Evolutionary conservation across 2,113 vertebrate species (phyloP).

Genomic region (Cottus gobio): DNA sequence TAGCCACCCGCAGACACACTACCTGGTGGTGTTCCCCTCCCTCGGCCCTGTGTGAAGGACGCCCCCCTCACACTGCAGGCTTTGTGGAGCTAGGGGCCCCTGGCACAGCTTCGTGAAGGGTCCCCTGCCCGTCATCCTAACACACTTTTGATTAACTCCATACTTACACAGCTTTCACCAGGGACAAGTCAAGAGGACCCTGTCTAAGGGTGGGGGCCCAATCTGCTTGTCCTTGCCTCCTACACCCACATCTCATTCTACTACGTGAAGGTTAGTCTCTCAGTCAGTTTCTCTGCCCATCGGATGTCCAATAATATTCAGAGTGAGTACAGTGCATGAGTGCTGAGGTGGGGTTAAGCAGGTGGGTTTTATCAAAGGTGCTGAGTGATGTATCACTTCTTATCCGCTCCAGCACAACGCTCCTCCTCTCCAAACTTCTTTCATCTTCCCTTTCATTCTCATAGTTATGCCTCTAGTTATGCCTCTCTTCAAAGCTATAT

Average conservation of each 20-base stretch:
- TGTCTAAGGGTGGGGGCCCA: conserved; percentile 14
- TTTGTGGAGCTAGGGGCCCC: conserved; percentile 68
- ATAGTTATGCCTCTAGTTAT: neutral
- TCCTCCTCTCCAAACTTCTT: conserved; percentile 7
- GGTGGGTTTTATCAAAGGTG: conserved; percentile 48
- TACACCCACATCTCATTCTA: conserved; percentile 8
- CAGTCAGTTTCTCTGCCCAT: conserved; percentile 8
- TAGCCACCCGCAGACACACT: conserved; percentile 64
- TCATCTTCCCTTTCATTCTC: neutral
- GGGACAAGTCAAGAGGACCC: conserved; percentile 60
- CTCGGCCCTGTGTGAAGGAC: conserved; percentile 9
- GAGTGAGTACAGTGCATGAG: neutral
- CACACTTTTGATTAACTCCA: conserved; percentile 81
- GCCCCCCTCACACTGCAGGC: conserved; percentile 51
- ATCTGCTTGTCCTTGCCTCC: conserved; percentile 30
- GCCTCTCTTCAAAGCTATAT: conserved; percentile 6
- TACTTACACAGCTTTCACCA: conserved; percentile 63
- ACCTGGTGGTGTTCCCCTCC: conserved; percentile 9
- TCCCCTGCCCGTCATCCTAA: conserved; percentile 69
- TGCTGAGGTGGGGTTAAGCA: conserved; percentile 1
- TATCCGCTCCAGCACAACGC: conserved; percentile 27
- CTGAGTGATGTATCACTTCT: conserved; percentile 36
- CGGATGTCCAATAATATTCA: conserved; percentile 4
- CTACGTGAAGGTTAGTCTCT: conserved; percentile 14
- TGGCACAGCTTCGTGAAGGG: conserved; percentile 52